Percentiles rank a stretch among this genome's conserved stretches.
These are phyloP conservation scores for Podargus strigoides DNA, from an alignment of 2,797 vertebrate species.

Conservation along the genomic window DNA sequence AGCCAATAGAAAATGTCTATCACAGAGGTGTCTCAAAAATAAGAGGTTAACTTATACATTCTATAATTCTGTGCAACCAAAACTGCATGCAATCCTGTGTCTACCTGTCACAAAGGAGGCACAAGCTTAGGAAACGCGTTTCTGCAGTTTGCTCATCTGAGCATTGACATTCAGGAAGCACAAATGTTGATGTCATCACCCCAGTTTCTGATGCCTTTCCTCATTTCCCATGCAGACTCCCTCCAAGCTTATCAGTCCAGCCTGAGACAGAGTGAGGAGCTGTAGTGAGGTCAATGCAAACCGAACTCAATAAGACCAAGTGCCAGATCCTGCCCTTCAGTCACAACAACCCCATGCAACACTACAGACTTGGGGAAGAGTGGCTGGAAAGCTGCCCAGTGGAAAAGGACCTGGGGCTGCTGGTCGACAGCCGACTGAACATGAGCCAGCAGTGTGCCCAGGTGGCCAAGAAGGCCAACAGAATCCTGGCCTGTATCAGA, in stretches of 20 bases:
- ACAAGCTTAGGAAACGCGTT: not conserved
- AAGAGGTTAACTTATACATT: not conserved
- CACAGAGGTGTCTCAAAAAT: not conserved
- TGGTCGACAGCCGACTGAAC: too few species aligned
- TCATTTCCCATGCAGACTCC: not conserved
- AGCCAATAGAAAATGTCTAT: not conserved
- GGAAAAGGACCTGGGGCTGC: too few species aligned
- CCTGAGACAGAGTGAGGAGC: not conserved
- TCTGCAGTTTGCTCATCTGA: not conserved
- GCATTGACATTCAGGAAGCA: not conserved
- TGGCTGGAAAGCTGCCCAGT: too few species aligned
- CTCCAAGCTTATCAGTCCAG: not conserved
- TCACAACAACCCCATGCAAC: too few species aligned
- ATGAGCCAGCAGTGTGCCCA: too few species aligned
- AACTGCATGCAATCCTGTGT: not conserved
- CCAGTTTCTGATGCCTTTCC: not conserved
- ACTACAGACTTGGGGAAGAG: too few species aligned
- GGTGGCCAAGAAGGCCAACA: too few species aligned
- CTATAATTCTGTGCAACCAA: too few species aligned
- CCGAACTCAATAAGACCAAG: too few species aligned
- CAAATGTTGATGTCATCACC: not conserved
- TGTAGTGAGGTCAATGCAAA: not conserved
- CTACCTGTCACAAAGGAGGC: not conserved
- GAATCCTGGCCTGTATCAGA: too few species aligned
- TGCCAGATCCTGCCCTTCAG: too few species aligned